These are phyloP conservation scores for Daktulosphaira vitifoliae DNA, from an alignment of 1,140 invertebrate species.

Conservation along the genomic window DNA sequence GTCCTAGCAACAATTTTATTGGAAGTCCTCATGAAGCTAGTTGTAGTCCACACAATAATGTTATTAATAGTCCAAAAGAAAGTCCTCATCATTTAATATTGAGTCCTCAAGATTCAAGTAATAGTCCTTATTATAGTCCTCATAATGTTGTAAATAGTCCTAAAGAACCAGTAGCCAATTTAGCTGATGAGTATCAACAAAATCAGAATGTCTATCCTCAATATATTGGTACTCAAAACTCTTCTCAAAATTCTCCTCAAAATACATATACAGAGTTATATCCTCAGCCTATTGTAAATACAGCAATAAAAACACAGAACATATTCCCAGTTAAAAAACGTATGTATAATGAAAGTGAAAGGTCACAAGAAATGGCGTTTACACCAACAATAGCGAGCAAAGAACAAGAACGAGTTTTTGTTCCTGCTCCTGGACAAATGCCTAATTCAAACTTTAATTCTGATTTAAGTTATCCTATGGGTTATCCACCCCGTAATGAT, in stretches of 20 bases:
- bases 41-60: conserved; percentile 29
- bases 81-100: conserved; percentile 30
- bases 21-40: conserved; percentile 27
- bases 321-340: conserved; percentile 49
- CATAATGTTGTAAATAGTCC: conserved; percentile 18
- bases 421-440: conserved; percentile 39
- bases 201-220: conserved; percentile 14
- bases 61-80: conserved; percentile 6
- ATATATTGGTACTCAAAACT: conserved; percentile 5
- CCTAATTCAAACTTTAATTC: conserved; percentile 35
- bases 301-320: conserved; percentile 4
- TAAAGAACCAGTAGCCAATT: conserved; percentile 12
- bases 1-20: conserved; percentile 21
- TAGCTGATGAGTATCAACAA: conserved; percentile 19
- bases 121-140: conserved; percentile 31
- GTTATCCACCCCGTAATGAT: conserved; percentile 10
- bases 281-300: neutral
- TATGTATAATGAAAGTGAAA: conserved; percentile 49
- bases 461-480: conserved; percentile 4
- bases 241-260: conserved; percentile 29
- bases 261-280: conserved; percentile 10
- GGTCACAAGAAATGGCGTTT: conserved; percentile 34
- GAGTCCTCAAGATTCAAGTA: conserved; percentile 33
- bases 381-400: conserved; percentile 34
- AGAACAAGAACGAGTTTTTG: conserved; percentile 36